phyloP scores from a whole-genome alignment of 2,888 invertebrate species.

The Cheiracanthium punctorium region DNA sequence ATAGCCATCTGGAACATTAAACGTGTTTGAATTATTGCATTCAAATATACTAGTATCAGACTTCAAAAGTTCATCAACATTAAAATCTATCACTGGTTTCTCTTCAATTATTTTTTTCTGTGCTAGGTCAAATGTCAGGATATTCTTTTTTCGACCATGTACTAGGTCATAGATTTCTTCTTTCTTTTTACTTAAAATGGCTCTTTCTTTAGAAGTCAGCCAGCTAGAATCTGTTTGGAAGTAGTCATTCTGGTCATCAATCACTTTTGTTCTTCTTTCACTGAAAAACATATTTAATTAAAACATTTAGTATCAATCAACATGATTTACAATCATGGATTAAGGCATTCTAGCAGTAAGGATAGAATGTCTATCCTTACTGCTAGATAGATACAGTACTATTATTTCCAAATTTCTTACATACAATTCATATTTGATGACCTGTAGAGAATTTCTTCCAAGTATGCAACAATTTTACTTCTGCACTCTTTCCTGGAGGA shows the following conservation, averaged over 20 bases:
- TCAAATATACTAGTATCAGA: constrained; percentile 57
- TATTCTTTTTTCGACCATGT: constrained; percentile 83
- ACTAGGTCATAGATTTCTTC: constrained; percentile 83
- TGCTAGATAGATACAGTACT: too few species aligned
- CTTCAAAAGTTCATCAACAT: constrained; percentile 53
- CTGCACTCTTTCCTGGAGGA: too few species aligned
- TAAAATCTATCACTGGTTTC: constrained; percentile 28
- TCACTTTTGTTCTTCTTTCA: constrained; percentile 84
- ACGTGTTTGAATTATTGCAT: constrained; percentile 18
- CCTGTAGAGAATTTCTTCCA: too few species aligned
- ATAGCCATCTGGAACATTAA: constrained; percentile 19
- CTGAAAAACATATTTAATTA: constrained; percentile 74
- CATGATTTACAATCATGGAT: too few species aligned
- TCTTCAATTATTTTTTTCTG: constrained; percentile 76
- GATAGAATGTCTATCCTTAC: too few species aligned
- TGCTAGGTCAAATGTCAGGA: constrained; percentile 86
- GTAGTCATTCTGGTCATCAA: constrained; percentile 96
- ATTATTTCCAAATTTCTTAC: too few species aligned
- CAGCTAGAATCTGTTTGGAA: constrained; percentile 87
- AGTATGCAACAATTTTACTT: too few species aligned
- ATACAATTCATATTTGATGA: too few species aligned
- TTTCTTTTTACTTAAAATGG: constrained; percentile 78
- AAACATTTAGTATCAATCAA: too few species aligned
- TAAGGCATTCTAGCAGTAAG: too few species aligned
- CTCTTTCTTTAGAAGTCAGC: constrained; percentile 84